phyloP scores from a whole-genome alignment of 92 coral and sea anemone species.

The Montipora capitata region DNA sequence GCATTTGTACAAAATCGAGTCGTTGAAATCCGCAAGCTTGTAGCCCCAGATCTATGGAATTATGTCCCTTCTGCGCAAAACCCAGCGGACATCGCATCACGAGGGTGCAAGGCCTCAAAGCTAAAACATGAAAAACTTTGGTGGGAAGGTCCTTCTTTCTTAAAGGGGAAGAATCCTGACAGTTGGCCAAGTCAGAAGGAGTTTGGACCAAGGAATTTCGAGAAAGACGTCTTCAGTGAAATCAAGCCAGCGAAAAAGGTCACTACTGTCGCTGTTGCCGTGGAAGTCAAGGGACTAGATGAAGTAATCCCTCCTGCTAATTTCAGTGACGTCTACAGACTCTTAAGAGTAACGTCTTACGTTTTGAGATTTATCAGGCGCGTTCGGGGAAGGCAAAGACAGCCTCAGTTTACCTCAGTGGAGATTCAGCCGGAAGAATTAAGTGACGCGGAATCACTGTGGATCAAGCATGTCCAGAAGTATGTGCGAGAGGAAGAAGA shows the following conservation, averaged over 20 bases:
- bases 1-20: conserved; percentile 51
- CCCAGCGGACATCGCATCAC: not conserved
- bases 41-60: not conserved
- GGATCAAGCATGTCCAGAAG: too few species aligned
- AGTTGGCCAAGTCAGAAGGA: too few species aligned
- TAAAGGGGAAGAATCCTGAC: too few species aligned
- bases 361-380: too few species aligned
- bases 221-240: conserved; percentile 5
- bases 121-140: too few species aligned
- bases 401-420: not conserved
- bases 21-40: conserved; percentile 21
- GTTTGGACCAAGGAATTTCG: too few species aligned
- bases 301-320: conserved; percentile 1
- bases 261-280: conserved; percentile 17
- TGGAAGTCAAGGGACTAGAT: conserved; percentile 12
- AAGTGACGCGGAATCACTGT: too few species aligned
- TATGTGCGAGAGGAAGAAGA: too few species aligned
- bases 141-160: too few species aligned
- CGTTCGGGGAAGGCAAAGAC: not conserved
- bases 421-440: not conserved
- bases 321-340: not conserved
- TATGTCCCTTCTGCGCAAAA: too few species aligned
- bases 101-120: too few species aligned
- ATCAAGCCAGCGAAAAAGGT: conserved; percentile 12
- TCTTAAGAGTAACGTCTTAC: too few species aligned